Evolutionary conservation across 2,113 vertebrate genomes (phyloP).

Genomic region (Hemiscyllium ocellatum): DNA sequence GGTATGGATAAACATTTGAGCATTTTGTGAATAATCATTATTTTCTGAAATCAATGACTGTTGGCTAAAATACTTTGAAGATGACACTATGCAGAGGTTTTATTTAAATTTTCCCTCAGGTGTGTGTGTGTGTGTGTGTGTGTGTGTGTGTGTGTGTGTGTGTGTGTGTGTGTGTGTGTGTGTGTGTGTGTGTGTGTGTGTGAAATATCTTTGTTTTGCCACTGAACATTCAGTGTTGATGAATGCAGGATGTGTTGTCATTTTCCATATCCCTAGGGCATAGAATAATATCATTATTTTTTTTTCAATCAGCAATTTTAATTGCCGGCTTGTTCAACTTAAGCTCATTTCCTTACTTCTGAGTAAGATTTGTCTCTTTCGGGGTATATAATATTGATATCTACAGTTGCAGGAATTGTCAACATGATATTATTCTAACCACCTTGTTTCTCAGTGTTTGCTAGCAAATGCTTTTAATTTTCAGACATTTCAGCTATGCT

Average conservation of each 20-base stretch:
- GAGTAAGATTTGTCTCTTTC: neutral
- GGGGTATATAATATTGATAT: neutral
- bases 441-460: neutral
- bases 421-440: neutral
- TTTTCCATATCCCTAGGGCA: neutral
- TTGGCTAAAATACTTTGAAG: too few species aligned
- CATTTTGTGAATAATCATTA: too few species aligned
- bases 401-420: neutral
- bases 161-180: too few species aligned
- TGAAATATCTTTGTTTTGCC: neutral
- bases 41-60: too few species aligned
- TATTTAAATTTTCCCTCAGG: too few species aligned
- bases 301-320: neutral
- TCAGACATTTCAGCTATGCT: neutral
- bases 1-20: too few species aligned
- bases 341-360: neutral
- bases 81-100: too few species aligned
- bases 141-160: too few species aligned
- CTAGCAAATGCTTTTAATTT: neutral
- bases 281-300: neutral
- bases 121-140: too few species aligned
- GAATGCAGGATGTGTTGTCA: neutral
- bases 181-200: too few species aligned
- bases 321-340: neutral
- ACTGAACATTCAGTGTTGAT: neutral